Conservation (phyloP, 2,888 invertebrate genomes). For the Tipula vernalis region DNA sequence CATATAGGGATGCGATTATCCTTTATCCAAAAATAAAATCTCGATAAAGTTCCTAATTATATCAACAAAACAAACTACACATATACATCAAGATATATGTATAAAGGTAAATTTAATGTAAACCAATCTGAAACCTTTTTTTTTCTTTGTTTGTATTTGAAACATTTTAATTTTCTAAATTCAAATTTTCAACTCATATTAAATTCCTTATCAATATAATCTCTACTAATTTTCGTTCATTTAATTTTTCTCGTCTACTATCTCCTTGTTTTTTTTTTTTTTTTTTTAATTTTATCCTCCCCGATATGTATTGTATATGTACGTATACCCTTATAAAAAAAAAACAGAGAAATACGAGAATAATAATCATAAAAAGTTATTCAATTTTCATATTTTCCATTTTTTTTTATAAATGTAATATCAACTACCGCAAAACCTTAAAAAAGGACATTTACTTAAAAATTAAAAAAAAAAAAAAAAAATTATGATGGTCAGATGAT, state of each 20-base stretch:
- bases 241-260: background rate
- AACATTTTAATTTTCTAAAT: background rate
- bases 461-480: background rate
- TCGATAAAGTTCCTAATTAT: background rate
- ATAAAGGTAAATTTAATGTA: background rate
- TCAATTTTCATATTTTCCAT: background rate
- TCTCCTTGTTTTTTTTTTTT: background rate
- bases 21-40: background rate
- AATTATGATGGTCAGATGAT: background rate
- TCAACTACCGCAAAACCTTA: constrained; percentile 4
- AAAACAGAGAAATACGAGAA: background rate
- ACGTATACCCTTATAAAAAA: background rate
- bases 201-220: background rate
- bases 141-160: background rate
- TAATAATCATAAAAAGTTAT: background rate
- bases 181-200: background rate
- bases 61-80: background rate
- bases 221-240: background rate
- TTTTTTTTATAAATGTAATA: background rate
- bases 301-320: background rate
- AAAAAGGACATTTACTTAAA: background rate
- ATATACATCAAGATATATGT: background rate
- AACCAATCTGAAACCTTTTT: background rate
- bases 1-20: background rate
- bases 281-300: background rate